Evolutionary conservation across 2,888 invertebrate genomes (phyloP).

Genomic region (Lathronympha strigana): DNA sequence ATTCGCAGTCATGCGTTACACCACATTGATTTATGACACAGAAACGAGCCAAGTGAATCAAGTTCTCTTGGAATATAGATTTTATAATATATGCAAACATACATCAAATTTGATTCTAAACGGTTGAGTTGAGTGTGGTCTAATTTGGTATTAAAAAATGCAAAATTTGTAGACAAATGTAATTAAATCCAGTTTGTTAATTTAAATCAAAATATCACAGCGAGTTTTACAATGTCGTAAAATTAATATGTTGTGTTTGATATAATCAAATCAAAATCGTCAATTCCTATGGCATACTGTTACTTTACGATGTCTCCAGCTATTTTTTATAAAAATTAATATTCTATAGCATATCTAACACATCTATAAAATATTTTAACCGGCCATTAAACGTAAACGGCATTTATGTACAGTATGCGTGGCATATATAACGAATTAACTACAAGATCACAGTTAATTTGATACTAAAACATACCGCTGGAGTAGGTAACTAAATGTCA

Average conservation of each 20-base stretch:
- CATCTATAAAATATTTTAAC: slow-evolving; percentile 36
- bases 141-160: neutral
- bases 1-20: too few relatives aligned
- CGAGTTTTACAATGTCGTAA: slow-evolving; percentile 55
- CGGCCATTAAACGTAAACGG: slow-evolving; percentile 29
- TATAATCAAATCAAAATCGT: slow-evolving; percentile 42
- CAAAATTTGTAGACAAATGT: slow-evolving; percentile 16
- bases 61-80: neutral
- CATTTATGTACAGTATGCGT: slow-evolving; percentile 22
- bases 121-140: neutral
- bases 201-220: slow-evolving; percentile 39
- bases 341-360: slow-evolving; percentile 32
- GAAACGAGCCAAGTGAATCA: too few relatives aligned
- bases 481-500: neutral
- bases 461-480: neutral
- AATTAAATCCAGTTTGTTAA: slow-evolving; percentile 16
- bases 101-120: slow-evolving; percentile 7
- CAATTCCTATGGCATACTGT: slow-evolving; percentile 24
- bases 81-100: neutral
- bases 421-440: neutral
- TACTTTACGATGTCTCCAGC: slow-evolving; percentile 30
- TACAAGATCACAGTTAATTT: slow-evolving; percentile 3
- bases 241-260: slow-evolving; percentile 58
- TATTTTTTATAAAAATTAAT: slow-evolving; percentile 37
- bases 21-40: too few relatives aligned